Evolutionary conservation across 2,113 vertebrate genomes (phyloP).

Genomic region (Lasiurus cinereus): DNA sequence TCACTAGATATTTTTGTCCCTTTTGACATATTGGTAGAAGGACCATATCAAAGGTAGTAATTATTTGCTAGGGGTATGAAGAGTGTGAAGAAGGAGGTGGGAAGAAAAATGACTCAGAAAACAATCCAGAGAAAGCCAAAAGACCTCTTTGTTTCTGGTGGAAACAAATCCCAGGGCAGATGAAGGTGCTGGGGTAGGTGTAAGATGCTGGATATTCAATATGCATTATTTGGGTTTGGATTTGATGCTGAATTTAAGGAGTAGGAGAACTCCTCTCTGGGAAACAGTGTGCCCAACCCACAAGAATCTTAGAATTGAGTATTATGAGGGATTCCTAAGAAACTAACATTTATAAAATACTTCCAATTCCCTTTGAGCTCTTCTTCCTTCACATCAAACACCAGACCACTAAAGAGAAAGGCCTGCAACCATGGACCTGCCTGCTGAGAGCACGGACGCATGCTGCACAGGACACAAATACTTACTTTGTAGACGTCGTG

Average conservation of each 20-base stretch:
- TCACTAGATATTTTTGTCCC: background rate
- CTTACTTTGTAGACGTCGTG: conserved; percentile 89
- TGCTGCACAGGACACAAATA: background rate
- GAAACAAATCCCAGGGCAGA: conserved; percentile 28
- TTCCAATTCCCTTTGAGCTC: background rate
- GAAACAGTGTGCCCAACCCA: background rate
- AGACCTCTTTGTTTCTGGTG: background rate
- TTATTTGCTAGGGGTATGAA: background rate
- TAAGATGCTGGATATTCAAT: background rate
- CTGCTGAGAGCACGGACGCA: background rate
- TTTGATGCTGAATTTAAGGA: background rate
- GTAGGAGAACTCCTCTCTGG: background rate
- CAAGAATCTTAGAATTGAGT: background rate
- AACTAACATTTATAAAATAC: background rate
- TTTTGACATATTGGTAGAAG: background rate
- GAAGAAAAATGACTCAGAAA: background rate
- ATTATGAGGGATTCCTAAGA: background rate
- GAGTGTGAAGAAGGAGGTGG: background rate
- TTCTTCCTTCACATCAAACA: background rate
- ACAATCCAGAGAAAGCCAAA: background rate
- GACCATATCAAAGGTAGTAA: background rate
- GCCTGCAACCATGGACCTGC: background rate
- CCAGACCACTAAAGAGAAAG: background rate
- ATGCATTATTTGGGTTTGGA: background rate
- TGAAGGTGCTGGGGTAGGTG: background rate